Evolutionary conservation across 2,888 invertebrate species (phyloP), one percentile per base, ranked within the genome.

Genomic region (Terebella lapidaria): DNA sequence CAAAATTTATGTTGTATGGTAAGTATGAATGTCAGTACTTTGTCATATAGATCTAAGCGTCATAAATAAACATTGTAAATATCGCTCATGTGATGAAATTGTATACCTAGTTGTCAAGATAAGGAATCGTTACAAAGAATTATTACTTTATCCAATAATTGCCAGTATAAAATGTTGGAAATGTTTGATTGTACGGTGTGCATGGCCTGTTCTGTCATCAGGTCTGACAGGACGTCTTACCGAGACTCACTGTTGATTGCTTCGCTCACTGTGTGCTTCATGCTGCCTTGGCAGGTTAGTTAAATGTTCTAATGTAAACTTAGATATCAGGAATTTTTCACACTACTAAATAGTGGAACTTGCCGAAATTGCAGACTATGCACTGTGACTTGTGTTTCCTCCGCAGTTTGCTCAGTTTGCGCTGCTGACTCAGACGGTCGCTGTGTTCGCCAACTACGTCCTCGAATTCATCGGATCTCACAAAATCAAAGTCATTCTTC

Each of bases 381-480:
- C n/a, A n/a, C 10, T 35, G 42, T 35, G 10, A 35, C 42, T 35
- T 35, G 10, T 15, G 10, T 10, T 35, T n/a, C 10, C 42, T 15
- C n/a, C n/a, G 10, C 89, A 92, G 80, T 91, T 93, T 82, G 87
- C 91, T 0, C 90, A 91, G 71, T 90, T 92, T 72, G 87, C 91
- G 59, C 86, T 91, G 69, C 83, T 88, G 2, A 90, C 90, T 0
- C 91, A 92, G 78, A 84, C 87, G 0, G 79, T 88, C 3, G 87
- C 89, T 2, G 84, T 92, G 65, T 87, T 90, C 71, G 81, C 87
- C 1, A 85, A 88, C 67, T 89, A 88, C 68, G 70, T 81, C n/a
- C 69, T 84, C 5, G 80, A 79, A 24, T 80, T 80, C 56, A 75
- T 83, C 47, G 73, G 71, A 28, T 67, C 72, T 22, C 65, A 66